These are phyloP conservation scores for Mellivora capensis DNA, from an alignment of 2,113 vertebrate genomes.

Conservation along the genomic window DNA sequence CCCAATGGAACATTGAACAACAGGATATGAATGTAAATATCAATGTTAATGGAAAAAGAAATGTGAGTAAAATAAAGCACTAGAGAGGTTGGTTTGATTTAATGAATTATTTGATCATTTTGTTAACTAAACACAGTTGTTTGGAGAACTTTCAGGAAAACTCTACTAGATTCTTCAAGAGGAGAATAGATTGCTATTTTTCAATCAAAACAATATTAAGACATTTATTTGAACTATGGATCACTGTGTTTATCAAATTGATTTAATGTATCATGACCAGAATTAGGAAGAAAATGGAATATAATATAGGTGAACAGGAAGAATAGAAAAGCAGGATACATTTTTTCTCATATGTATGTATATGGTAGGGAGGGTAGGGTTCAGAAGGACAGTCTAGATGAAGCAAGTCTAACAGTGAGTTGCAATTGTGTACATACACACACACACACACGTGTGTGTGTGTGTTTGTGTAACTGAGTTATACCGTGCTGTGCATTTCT, in stretches of 20 bases:
- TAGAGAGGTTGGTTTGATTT: not conserved
- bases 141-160: not conserved
- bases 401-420: no score
- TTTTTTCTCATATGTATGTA: not conserved
- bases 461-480: no score
- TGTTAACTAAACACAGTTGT: not conserved
- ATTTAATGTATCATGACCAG: not conserved
- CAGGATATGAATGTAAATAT: not conserved
- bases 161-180: not conserved
- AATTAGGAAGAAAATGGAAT: not conserved
- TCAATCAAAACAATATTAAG: not conserved
- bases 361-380: no score
- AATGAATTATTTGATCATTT: not conserved
- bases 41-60: not conserved
- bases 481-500: accelerated
- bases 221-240: not conserved
- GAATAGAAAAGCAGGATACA: not conserved
- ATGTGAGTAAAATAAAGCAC: not conserved
- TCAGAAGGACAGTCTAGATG: no score
- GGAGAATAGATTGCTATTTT: not conserved
- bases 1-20: not conserved
- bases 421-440: no score
- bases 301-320: not conserved
- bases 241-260: not conserved
- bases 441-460: no score